Evolutionary conservation across 2,113 vertebrate genomes (phyloP), one percentile per base, ranked within the genome.

Genomic region (Amphiprion ocellaris): DNA sequence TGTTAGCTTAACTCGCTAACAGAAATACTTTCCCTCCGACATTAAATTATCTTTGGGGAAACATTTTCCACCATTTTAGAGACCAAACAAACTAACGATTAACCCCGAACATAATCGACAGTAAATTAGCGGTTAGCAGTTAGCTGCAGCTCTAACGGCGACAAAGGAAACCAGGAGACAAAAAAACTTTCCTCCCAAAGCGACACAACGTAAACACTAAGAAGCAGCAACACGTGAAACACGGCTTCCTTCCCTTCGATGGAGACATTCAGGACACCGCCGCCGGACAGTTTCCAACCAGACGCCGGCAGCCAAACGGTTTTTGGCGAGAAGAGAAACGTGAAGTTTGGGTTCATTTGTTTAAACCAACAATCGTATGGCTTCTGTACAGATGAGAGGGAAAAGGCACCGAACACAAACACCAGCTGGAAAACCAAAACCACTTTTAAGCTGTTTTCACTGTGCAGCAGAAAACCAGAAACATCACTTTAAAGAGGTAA

Each of bases 211-310:
- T 11, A 74, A 74, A 70, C 69, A 55, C 16, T 4, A 52, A 3
- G 15, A 59, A 63, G 53, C 49, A 47, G 64, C 60, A 15, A 52
- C 15, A 44, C 3, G 3, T 1, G 7, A 61, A 19, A 61, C 46
- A 12, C 1, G 10, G 26, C 21, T n/a, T 44, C 17, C 59, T 4
- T 30, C 26, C 14, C 5, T 53, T 28, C 70, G 41, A 28, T 21
- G 5, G n/a, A 62, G 9, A 85, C 79, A 82, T 79, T 82, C 84
- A 79, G 37, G 46, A 54, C 19, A 14, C 46, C 50, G 2, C 44
- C 0, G 19, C 64, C 21, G 59, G 33, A 41, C 53, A 58, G 2
- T 66, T 9, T 41, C 71, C 71, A 61, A 69, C 64, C 16, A 39
- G 80, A 15, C 56, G 71, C 52, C 76, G 0, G 41, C 61, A 5